Evolutionary conservation across 2,888 invertebrate genomes (phyloP).

Genomic region (Diarsia dahlii): DNA sequence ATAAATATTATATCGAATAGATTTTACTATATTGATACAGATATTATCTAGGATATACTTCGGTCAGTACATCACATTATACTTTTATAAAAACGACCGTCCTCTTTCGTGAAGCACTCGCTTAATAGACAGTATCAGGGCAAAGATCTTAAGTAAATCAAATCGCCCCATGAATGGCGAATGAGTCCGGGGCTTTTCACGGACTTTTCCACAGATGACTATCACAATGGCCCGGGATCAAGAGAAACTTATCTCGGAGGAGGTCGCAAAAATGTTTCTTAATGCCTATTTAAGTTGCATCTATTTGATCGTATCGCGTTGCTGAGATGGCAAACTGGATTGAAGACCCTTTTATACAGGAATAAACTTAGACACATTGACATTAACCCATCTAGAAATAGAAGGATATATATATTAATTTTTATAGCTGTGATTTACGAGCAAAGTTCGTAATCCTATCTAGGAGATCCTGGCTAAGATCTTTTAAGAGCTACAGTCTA

Average conservation of each 20-base stretch:
- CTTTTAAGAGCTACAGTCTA: slow-evolving; percentile 51
- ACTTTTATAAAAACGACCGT: slow-evolving; percentile 82
- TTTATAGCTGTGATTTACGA: slow-evolving; percentile 16
- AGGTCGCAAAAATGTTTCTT: slow-evolving; percentile 88
- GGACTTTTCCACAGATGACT: slow-evolving; percentile 87
- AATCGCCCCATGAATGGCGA: slow-evolving; percentile 90
- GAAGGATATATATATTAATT: not conserved
- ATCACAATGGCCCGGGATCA: slow-evolving; percentile 90
- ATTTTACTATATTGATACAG: slow-evolving; percentile 3
- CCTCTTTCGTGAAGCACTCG: slow-evolving; percentile 77
- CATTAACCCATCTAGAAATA: not conserved
- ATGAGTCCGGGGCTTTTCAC: slow-evolving; percentile 88
- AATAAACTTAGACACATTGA: slow-evolving; percentile 16
- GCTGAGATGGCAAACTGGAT: slow-evolving; percentile 54
- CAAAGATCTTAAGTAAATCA: slow-evolving; percentile 90
- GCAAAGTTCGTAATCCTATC: slow-evolving; percentile 10
- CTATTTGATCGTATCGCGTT: slow-evolving; percentile 83
- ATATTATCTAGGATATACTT: slow-evolving; percentile 23
- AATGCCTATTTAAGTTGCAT: slow-evolving; percentile 88
- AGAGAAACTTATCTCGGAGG: slow-evolving; percentile 85
- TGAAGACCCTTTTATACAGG: slow-evolving; percentile 28
- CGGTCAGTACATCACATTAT: slow-evolving; percentile 72
- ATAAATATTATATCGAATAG: slow-evolving; percentile 10
- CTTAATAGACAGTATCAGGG: slow-evolving; percentile 89
- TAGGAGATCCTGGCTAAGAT: not conserved